A percentile compares a stretch with the other conserved stretches of the same genome.
These are phyloP conservation scores for Gyrodactylus bullatarudis DNA, from an alignment of 1,140 invertebrate genomes.

Conservation along the genomic window DNA sequence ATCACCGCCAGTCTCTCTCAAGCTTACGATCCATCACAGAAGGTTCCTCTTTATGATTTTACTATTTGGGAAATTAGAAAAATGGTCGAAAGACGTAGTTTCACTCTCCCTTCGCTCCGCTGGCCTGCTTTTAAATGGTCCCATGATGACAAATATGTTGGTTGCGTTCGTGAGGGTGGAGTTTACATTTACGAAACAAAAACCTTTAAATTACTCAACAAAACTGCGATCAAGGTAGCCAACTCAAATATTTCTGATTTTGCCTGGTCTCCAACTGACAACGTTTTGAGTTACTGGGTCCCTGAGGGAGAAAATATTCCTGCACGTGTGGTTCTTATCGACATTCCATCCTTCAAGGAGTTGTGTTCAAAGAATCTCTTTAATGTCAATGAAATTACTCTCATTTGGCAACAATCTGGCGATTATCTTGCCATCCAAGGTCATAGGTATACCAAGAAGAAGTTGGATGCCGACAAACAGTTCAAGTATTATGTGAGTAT, in stretches of 20 bases:
- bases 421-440: slow-evolving; percentile 91
- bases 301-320: slow-evolving; percentile 40
- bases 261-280: slow-evolving; percentile 89
- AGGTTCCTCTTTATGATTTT: not conserved
- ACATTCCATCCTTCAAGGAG: slow-evolving; percentile 39
- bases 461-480: slow-evolving; percentile 41
- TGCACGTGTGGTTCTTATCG: slow-evolving; percentile 23
- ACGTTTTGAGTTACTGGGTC: slow-evolving; percentile 80
- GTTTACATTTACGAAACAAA: slow-evolving; percentile 68
- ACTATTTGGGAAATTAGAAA: not conserved
- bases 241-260: slow-evolving; percentile 32
- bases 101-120: not conserved
- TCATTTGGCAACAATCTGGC: slow-evolving; percentile 67
- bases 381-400: slow-evolving; percentile 33
- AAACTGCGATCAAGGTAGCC: not conserved
- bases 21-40: not conserved
- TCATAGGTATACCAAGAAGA: slow-evolving; percentile 54
- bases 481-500: not conserved
- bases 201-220: not conserved
- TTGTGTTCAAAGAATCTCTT: slow-evolving; percentile 82
- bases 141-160: slow-evolving; percentile 78
- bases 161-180: slow-evolving; percentile 31
- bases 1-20: not conserved
- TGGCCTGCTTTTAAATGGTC: slow-evolving; percentile 37
- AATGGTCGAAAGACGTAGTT: not conserved